Evolutionary conservation across 2,888 invertebrate genomes (phyloP), one percentile per base, ranked within the genome.

Genomic region (Vesta saturnalis): DNA sequence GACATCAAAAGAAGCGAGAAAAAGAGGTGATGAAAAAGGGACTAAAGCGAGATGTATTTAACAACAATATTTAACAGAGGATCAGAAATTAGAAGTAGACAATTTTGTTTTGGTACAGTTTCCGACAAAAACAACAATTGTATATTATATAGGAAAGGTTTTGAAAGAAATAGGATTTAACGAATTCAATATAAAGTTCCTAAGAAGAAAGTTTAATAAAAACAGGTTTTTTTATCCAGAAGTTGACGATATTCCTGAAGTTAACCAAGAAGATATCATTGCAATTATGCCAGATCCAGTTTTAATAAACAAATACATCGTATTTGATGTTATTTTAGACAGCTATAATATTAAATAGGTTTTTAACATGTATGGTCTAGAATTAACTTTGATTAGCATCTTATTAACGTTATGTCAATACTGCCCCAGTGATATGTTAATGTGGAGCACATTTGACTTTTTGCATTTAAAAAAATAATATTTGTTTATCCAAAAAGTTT

Each of bases 211-310:
- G 47, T 47, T 47, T 16, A 47, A 47, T 14, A 47, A 14, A 16
- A 16, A 15, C 15, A 47, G 4, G 47, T 47, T 47, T 47, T 43
- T 16, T 47, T 47, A 47, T 47, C 47, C 47, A 47, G 47, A 47
- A 47, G 43, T 43, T 43, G 43, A 43, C 43, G 43, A 43, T 43
- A 43, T 43, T 43, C 43, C 43, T 43, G 14, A 43, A 43, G 43
- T n/a, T 12, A 43, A 43, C 43, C 14, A 12, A 14, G 43, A 43
- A 43, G 43, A 47, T 16, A 16, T 5, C 47, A 47, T 47, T 47
- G 47, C 47, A 15, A 16, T 15, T 47, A 16, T 47, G 47, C 47
- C 47, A 43, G 43, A 43, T 43, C 43, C 43, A 43, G 8, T 43
- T 43, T n/a, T n/a, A 43, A 43, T 14, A 43, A 43, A 43, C 14